A percentile compares a stretch with the other conserved stretches of the same genome.
Evolutionary conservation across 2,113 vertebrate genomes (phyloP).

Genomic region (Perognathus longimembris): DNA sequence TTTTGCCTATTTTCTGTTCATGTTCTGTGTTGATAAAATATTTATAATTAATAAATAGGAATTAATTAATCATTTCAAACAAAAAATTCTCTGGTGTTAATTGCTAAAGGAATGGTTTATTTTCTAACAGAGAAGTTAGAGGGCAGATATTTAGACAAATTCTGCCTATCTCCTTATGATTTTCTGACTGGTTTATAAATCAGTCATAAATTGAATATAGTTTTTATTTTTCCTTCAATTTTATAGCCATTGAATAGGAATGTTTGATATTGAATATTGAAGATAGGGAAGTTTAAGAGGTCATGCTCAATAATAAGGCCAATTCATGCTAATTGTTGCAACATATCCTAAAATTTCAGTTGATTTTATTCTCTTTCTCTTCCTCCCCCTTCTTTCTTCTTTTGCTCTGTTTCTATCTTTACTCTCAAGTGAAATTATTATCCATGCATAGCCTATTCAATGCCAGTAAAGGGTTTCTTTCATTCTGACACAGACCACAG

Average conservation of each 20-base stretch:
- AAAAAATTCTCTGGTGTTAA: background rate
- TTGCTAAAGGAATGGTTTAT: background rate
- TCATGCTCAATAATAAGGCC: background rate
- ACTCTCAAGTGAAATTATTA: background rate
- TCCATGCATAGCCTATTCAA: background rate
- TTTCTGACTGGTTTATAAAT: background rate
- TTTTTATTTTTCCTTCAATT: background rate
- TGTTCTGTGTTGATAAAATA: constrained; percentile 26
- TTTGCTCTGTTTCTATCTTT: too few relatives aligned
- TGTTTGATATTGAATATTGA: background rate
- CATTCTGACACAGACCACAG: background rate
- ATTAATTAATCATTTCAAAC: background rate
- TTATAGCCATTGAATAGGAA: background rate
- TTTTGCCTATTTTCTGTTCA: constrained; percentile 49
- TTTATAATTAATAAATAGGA: background rate
- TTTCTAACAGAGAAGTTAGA: too few relatives aligned
- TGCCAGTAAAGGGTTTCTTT: background rate
- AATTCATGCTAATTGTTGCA: background rate
- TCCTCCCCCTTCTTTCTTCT: too few relatives aligned
- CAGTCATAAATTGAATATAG: background rate
- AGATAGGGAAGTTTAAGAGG: background rate
- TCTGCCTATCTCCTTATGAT: background rate
- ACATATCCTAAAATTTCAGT: background rate
- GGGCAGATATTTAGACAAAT: background rate
- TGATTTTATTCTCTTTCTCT: background rate